A percentile compares a stretch with the other conserved stretches of the same genome.
Evolutionary conservation across 2,797 vertebrate genomes (phyloP).

Genomic region (Pteropus rufus): DNA sequence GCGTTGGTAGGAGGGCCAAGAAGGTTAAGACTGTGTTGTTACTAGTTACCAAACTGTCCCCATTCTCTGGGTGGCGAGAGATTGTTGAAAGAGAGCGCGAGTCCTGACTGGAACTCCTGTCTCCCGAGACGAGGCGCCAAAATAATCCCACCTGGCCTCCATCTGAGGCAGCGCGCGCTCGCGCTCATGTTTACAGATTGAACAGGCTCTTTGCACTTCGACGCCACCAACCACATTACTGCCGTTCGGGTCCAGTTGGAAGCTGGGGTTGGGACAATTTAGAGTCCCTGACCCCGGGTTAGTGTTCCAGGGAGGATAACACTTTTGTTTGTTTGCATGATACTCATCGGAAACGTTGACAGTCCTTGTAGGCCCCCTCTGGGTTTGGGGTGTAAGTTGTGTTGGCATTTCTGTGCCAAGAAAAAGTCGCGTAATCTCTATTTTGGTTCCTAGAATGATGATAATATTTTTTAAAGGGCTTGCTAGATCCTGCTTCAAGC

Average conservation of each 20-base stretch:
- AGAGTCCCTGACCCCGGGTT: neutral
- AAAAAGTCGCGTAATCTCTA: neutral
- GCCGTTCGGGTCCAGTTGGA: accelerated
- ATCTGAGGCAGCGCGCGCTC: accelerated
- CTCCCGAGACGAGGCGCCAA: accelerated
- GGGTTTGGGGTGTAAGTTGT: neutral
- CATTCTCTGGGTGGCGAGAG: neutral
- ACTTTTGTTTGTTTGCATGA: neutral
- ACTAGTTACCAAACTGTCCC: neutral
- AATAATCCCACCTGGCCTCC: neutral
- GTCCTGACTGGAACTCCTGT: neutral
- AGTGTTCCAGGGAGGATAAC: neutral
- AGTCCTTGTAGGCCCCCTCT: too few relatives aligned
- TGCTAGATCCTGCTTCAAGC: accelerated
- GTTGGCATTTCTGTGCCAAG: neutral
- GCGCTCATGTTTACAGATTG: neutral
- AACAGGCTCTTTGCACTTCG: neutral
- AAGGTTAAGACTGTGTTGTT: neutral
- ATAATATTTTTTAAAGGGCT: neutral
- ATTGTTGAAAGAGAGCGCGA: neutral
- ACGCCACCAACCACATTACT: accelerated
- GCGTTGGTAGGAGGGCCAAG: neutral
- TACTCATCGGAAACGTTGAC: neutral
- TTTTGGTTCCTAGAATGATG: neutral
- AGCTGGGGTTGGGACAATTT: accelerated